Conservation (phyloP, 2,797 vertebrate genomes). For the Malacoctenus gilli region DNA sequence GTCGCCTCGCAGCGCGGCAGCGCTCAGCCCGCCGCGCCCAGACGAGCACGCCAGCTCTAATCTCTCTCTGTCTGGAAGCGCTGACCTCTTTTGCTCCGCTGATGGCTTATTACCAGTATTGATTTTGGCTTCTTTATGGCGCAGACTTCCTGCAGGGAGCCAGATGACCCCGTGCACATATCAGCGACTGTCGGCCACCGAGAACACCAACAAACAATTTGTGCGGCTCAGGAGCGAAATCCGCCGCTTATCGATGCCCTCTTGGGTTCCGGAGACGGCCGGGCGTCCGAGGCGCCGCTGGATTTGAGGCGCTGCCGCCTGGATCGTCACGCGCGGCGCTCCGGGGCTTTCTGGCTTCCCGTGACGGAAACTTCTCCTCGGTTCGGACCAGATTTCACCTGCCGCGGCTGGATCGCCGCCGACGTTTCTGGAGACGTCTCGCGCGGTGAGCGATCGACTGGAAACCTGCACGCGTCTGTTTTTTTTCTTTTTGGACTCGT, state of each 20-base stretch:
- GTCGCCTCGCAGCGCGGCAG: too few species aligned
- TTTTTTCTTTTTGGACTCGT: too few species aligned
- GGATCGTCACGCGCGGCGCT: neutral
- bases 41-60: constrained; percentile 52
- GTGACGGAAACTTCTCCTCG: neutral
- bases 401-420: constrained; percentile 2
- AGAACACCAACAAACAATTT: constrained; percentile 15
- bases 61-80: constrained; percentile 64
- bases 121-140: constrained; percentile 72
- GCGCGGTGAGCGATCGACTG: constrained; percentile 45
- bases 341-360: constrained; percentile 4
- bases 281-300: neutral
- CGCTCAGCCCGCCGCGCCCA: too few species aligned
- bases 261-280: constrained; percentile 2
- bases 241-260: neutral
- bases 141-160: constrained; percentile 62
- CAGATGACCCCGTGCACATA: constrained; percentile 63
- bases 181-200: constrained; percentile 46
- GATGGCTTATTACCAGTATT: constrained; percentile 74
- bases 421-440: neutral
- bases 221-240: constrained; percentile 7
- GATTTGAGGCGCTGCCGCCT: constrained; percentile 11
- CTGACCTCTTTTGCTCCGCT: constrained; percentile 74
- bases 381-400: constrained; percentile 1
- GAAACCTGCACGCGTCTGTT: neutral